These are phyloP conservation scores for Thymelicus sylvestris DNA, from an alignment of 2,888 invertebrate species.

Conservation along the genomic window DNA sequence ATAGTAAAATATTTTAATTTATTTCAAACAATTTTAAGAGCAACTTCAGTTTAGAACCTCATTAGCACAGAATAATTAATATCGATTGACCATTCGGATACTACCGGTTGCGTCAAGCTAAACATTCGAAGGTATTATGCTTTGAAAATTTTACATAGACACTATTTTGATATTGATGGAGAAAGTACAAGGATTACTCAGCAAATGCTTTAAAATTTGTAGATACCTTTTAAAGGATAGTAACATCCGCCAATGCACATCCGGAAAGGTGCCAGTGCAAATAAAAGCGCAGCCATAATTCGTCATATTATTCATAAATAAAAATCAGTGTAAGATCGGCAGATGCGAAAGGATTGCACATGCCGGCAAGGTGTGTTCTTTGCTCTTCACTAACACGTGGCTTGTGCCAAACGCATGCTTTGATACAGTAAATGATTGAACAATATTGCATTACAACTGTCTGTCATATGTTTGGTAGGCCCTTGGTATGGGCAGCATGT, in stretches of 20 bases:
- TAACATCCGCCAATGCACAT: slow-evolving; percentile 76
- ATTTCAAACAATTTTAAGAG: too few species aligned
- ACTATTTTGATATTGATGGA: not conserved
- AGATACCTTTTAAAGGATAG: slow-evolving; percentile 59
- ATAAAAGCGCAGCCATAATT: slow-evolving; percentile 78
- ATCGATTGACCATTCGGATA: too few species aligned
- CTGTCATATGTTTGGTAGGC: too few species aligned
- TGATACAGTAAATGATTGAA: slow-evolving; percentile 19
- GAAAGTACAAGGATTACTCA: slow-evolving; percentile 44
- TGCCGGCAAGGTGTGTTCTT: slow-evolving; percentile 75
- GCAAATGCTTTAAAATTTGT: slow-evolving; percentile 55
- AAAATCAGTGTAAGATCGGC: slow-evolving; percentile 79
- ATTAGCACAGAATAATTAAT: too few species aligned
- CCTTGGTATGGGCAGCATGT: too few species aligned
- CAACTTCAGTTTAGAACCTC: too few species aligned
- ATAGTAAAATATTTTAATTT: too few species aligned
- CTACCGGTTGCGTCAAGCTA: too few species aligned
- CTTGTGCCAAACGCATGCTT: slow-evolving; percentile 73
- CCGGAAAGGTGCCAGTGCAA: slow-evolving; percentile 80
- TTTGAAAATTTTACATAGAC: too few species aligned
- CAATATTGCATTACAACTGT: not conserved
- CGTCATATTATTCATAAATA: slow-evolving; percentile 84
- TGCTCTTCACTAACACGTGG: slow-evolving; percentile 53
- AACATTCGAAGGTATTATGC: not conserved
- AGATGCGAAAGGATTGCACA: slow-evolving; percentile 84